phyloP scores from a whole-genome alignment of 2,888 invertebrate genomes.

The Patella depressa region DNA sequence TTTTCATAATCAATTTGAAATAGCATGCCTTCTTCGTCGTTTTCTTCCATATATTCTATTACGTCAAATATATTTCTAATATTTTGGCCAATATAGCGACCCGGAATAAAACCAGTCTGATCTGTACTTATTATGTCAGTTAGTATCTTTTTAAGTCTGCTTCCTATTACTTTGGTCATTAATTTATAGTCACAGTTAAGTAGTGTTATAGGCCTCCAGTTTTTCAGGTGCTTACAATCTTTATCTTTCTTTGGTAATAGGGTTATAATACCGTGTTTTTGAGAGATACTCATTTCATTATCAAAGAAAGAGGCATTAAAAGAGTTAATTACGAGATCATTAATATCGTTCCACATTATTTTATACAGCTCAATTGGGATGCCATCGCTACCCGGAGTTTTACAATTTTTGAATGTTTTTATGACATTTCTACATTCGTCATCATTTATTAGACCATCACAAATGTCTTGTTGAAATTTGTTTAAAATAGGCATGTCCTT shows the following conservation, averaged over 20 bases:
- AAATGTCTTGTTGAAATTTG: neutral
- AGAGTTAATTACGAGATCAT: neutral
- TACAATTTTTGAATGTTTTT: constrained; percentile 14
- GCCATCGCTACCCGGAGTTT: constrained; percentile 21
- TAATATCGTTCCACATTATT: constrained; percentile 13
- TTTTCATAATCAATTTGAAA: too few relatives aligned
- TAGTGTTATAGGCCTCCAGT: constrained; percentile 26
- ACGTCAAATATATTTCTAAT: constrained; percentile 1
- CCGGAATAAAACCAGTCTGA: constrained; percentile 23
- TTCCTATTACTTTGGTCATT: constrained; percentile 15
- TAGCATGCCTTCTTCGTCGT: too few relatives aligned
- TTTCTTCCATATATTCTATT: too few relatives aligned
- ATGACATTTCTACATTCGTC: constrained; percentile 18
- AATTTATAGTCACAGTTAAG: constrained; percentile 29
- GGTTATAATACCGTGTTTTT: constrained; percentile 15
- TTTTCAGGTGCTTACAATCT: constrained; percentile 11
- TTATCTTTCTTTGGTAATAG: constrained; percentile 21
- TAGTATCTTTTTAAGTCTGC: constrained; percentile 21
- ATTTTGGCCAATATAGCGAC: constrained; percentile 16
- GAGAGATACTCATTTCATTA: neutral
- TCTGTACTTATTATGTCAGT: constrained; percentile 23
- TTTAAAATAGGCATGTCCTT: neutral
- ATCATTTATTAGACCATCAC: neutral
- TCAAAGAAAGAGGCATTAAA: constrained; percentile 7
- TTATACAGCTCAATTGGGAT: constrained; percentile 20